Conservation (phyloP, 2,797 vertebrate genomes). For the Podargus strigoides region DNA sequence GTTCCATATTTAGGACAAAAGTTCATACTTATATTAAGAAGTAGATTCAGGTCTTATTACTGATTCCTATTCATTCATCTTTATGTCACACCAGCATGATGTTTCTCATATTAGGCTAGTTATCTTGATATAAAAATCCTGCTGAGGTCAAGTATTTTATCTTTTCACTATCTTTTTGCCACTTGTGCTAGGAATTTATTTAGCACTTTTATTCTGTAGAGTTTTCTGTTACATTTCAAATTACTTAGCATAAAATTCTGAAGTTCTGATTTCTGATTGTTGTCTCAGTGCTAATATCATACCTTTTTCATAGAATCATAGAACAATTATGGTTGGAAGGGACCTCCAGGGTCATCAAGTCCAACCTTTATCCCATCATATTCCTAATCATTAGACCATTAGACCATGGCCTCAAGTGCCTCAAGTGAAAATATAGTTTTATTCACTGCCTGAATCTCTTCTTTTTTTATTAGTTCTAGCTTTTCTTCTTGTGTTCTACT, state of each 20-base stretch:
- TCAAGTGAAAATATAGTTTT: neutral
- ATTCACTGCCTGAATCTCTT: neutral
- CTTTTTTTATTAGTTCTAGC: neutral
- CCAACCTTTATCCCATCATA: too few species aligned
- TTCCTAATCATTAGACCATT: too few species aligned
- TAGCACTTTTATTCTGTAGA: neutral
- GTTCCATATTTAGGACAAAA: neutral
- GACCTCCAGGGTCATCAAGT: too few species aligned
- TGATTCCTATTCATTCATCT: neutral
- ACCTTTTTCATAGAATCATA: too few species aligned
- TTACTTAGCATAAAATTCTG: neutral
- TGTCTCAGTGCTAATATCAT: neutral
- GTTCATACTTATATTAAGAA: neutral
- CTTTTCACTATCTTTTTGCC: neutral
- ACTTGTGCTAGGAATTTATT: neutral
- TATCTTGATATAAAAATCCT: neutral
- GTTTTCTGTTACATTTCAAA: neutral
- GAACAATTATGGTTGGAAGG: too few species aligned
- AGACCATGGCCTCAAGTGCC: too few species aligned
- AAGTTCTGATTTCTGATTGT: neutral
- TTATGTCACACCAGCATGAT: neutral
- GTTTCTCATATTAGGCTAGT: neutral
- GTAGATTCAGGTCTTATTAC: neutral
- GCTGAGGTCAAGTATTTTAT: neutral
- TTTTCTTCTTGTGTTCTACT: neutral